Base-by-base conservation (phyloP, 2,113 vertebrate species). In the Hyaena hyaena region DNA sequence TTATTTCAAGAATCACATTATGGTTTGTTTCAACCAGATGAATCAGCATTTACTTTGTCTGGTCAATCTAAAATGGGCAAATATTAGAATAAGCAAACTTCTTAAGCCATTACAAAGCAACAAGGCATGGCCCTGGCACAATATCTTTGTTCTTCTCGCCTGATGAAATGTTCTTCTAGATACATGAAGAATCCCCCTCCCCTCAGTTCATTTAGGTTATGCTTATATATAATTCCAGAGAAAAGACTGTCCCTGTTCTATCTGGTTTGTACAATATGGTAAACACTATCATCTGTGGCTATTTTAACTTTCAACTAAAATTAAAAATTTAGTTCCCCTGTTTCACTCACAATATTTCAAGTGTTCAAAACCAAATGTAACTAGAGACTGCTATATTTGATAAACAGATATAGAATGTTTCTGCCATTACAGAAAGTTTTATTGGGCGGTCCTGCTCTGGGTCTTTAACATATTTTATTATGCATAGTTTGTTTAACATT, bases 381-480 rank as follows among this genome's bases (percentile, higher is more conserved):
- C 3, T 55, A 88, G 15, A 48, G 5, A 4, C 33, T 88, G 39
- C 12, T 76, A n/a, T 45, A 35, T 69, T 69, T 7, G 6, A 61
- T 39, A 69, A 14, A 48, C 12, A 71, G 43, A 71, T 19, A 83
- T 7, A 68, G 33, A 91, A 43, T n/a, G 33, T 74, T 73, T 88
- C 16, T 8, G 33, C 33, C 39, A 85, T 66, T 73, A 39, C 2
- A 85, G 21, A 93, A 24, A 90, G 4, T 80, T 85, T 45, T 95
- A 63, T 10, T 48, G 63, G 21, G 35, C 73, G 94, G 53, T 79
- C 69, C 50, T 89, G 19, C 16, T 73, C 26, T 92, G 17, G 4
- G 50, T 63, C 8, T 7, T 61, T 94, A 97, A 79, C 9, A 35
- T 65, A 43, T 43, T 85, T 92, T 74, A 84, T n/a, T 92, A 19